These are phyloP conservation scores for Neodontobutis hainanensis DNA, from an alignment of 2,113 vertebrate genomes.

Conservation along the genomic window DNA sequence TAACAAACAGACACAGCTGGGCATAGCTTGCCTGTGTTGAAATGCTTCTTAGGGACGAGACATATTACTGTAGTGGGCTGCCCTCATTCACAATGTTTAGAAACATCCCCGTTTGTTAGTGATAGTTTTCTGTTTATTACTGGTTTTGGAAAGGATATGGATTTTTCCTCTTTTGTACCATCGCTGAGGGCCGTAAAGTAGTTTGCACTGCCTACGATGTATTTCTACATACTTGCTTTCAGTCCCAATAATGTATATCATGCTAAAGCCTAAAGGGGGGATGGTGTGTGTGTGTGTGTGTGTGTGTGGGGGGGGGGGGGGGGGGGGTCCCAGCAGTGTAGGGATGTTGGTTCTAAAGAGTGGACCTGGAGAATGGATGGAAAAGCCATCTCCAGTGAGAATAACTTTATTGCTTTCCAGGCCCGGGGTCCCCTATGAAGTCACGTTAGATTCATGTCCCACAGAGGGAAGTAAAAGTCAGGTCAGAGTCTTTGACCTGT, in stretches of 20 bases:
- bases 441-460: constrained; percentile 71
- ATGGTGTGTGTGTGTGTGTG: too few relatives aligned
- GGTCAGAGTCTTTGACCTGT: constrained; percentile 67
- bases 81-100: constrained; percentile 10
- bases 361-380: constrained; percentile 54
- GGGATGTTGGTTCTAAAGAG: constrained; percentile 47
- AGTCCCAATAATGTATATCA: background rate
- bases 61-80: background rate
- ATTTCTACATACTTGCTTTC: background rate
- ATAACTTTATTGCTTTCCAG: constrained; percentile 61
- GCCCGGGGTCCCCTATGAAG: constrained; percentile 61
- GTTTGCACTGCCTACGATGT: constrained; percentile 3
- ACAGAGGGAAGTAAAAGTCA: constrained; percentile 60
- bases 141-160: constrained; percentile 3
- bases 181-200: constrained; percentile 7
- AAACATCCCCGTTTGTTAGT: constrained; percentile 9
- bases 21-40: background rate
- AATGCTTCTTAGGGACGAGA: background rate
- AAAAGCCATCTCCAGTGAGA: constrained; percentile 68
- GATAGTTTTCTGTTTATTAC: constrained; percentile 9
- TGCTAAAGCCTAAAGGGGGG: too few relatives aligned
- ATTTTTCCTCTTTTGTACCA: background rate
- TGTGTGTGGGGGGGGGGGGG: too few relatives aligned
- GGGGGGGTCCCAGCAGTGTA: constrained; percentile 43
- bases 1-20: constrained; percentile 2